Base-by-base conservation (phyloP, 2,797 vertebrate species). In the Apogon hyalosoma region DNA sequence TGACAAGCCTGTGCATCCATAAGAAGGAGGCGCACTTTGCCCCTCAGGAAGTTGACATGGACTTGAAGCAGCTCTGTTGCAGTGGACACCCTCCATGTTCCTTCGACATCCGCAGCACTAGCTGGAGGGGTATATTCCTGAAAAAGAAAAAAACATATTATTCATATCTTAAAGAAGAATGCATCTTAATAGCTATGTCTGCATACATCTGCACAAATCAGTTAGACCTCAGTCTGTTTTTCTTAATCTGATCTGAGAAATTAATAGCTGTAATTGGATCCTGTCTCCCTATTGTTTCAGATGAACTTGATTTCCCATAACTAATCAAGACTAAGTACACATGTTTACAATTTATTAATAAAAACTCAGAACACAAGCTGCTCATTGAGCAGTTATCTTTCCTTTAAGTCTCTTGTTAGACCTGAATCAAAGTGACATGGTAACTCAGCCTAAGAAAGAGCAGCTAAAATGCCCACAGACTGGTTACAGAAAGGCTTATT, bases 41-140 rank as follows among this genome's bases (percentile, higher is more conserved):
- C 96, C 24, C 95, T 90, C 73, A 97, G 91, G 87, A 97, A 97
- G 83, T 95, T 95, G 78, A 94, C 81, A 15, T 97, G 92, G 59
- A 94, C 87, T 47, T 91, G 94, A 53, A 97, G 94, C 63, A 97
- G 73, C 54, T 96, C 95, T 45, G 91, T 69, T 33, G 92, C 75
- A 0, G 92, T 89, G 63, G 91, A 94, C 10, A 92, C 92, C 2
- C 33, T 73, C 90, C 93, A 93, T 8, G 90, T 94, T 63, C 87
- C 92, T 56, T 86, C 86, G 0, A 80, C 65, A 8, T 39, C 88
- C 0, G 33, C 63, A n/a, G 56, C 55, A 42, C 57, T 85, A n/a
- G 68, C 40, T 16, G 91, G 80, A 38, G 93, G 88, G 33, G 72
- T 86, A 18, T 90, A 94, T 59, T 94, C 92, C 93, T 95, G 62